Evolutionary conservation across 2,797 vertebrate species (phyloP), one percentile per base, ranked within the genome.

Genomic region (Myotis vivesi): DNA sequence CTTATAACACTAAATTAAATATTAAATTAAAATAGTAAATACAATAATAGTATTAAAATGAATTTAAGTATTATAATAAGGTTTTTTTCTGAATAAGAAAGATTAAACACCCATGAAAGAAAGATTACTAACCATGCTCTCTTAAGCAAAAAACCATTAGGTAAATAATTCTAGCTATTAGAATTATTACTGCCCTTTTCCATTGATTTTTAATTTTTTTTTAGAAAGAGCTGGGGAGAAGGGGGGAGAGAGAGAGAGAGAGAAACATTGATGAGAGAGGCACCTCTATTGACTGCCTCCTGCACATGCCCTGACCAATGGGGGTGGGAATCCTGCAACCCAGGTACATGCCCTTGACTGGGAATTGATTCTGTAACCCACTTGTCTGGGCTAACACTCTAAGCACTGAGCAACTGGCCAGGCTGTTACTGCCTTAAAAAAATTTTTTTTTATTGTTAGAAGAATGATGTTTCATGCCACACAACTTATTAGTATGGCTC

Each of bases 1-100:
- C 19, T 81, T 73, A 38, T 84, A 82, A 30, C 16, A 38, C 66
- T 92, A 87, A 94, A 79, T 41, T 72, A 84, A 84, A 91, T 89
- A 72, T 62, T 68, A 64, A 51, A 23, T 77, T 80, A 73, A 89
- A 64, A 72, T 82, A 55, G 66, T 73, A 64, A 95, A 57, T 81
- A 49, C 36, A 59, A 33, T 53, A 68, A 38, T 89, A 44, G 8
- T 82, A 44, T 28, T 71, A 72, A 89, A 79, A 59, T 62, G 30
- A 83, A 23, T 46, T 82, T 33, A 72, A 69, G 28, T 88, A 55
- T 41, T 82, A 79, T 85, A 51, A 12, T 41, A 49, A 57, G 16
- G 1, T 11, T n/a, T 69, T 83, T 88, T 69, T 22, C 41, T 73
- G 57, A 82, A 46, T 84, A 82, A 87, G 46, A 88, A 94, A 53